These are phyloP conservation scores for Geotrypetes seraphini DNA, from an alignment of 2,797 vertebrate species.

Conservation along the genomic window DNA sequence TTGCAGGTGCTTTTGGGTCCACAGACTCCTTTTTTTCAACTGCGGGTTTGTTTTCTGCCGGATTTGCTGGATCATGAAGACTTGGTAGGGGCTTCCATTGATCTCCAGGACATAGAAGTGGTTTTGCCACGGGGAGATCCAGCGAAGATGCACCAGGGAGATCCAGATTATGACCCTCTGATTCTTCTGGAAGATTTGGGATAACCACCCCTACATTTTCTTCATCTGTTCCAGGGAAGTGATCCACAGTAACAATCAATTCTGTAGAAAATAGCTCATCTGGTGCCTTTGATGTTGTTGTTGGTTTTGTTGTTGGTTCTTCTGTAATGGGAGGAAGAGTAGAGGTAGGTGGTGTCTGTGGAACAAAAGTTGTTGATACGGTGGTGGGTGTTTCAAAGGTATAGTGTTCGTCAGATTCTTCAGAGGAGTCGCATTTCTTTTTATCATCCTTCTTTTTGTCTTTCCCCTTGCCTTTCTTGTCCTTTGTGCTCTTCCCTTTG, in stretches of 20 bases:
- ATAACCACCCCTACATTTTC: too few species aligned
- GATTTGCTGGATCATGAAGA: too few species aligned
- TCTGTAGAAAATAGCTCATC: too few species aligned
- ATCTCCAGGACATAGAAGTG: constrained; percentile 43
- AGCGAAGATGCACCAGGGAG: constrained; percentile 20
- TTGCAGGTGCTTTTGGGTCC: not conserved
- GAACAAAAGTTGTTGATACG: not conserved
- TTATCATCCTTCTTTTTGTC: constrained; percentile 11
- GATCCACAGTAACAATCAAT: too few species aligned
- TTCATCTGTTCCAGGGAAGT: too few species aligned
- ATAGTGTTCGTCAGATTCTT: constrained; percentile 48
- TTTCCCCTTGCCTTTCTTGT: constrained; percentile 18
- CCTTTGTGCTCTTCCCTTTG: constrained; percentile 9
- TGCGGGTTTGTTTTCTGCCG: too few species aligned
- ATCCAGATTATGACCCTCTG: not conserved
- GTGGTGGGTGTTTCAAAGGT: not conserved
- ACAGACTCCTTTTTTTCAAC: too few species aligned
- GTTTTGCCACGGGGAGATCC: constrained; percentile 20
- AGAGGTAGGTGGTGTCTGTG: not conserved
- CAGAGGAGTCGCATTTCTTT: constrained; percentile 36
- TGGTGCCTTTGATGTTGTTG: too few species aligned
- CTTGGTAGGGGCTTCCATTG: constrained; percentile 36
- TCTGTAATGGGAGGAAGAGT: not conserved
- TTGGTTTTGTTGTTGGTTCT: too few species aligned
- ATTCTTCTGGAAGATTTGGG: constrained; percentile 5